Evolutionary conservation across 2,888 invertebrate species (phyloP), one percentile per base, ranked within the genome.

Genomic region (Tetragonula carbonaria): DNA sequence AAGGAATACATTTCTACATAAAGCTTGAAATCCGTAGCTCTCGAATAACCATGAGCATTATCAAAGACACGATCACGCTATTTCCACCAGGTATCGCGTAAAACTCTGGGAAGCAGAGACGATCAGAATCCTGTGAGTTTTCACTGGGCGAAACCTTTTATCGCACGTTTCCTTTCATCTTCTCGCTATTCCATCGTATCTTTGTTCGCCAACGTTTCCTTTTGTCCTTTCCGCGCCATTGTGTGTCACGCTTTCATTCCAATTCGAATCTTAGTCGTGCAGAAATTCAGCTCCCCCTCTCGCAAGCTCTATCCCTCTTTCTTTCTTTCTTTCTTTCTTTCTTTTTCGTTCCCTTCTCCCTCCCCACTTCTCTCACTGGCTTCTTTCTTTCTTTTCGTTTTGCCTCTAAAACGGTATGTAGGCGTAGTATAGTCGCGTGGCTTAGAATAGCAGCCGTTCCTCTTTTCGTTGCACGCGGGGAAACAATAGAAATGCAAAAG

Each of bases 401-500:
- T 23, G 21, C 5, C 45, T 51, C 33, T 66, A 68, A 75, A 76
- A 38, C 21, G 51, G 62, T 59, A 55, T 55, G 68, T 76, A 65
- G 75, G 62, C 21, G 67, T 68, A 63, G 80, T 74, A 55, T 59
- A 63, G 53, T 28, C 59, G 23, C 67, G 18, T 71, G 67, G 68
- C 72, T 82, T 72, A 66, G 76, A 83, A 83, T 81, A 83, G 72
- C 62, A 55, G 55, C 13, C 59, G 72, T 57, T 75, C 83, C 67
- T 77, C 74, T 63, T 84, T 79, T 74, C 65, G 53, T 53, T 33
- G 76, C 62, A 55, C 59, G 38, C 62, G 33, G 63, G 66, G 78
- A 82, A 86, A 82, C 78, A 84, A 88, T 86, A 84, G 80, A 86
- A 78, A 62, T 68, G 78, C 76, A 77, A 84, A 45, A 75, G 77